Evolutionary conservation across 1,140 invertebrate genomes (phyloP).

Genomic region (Oryzaephilus surinamensis): DNA sequence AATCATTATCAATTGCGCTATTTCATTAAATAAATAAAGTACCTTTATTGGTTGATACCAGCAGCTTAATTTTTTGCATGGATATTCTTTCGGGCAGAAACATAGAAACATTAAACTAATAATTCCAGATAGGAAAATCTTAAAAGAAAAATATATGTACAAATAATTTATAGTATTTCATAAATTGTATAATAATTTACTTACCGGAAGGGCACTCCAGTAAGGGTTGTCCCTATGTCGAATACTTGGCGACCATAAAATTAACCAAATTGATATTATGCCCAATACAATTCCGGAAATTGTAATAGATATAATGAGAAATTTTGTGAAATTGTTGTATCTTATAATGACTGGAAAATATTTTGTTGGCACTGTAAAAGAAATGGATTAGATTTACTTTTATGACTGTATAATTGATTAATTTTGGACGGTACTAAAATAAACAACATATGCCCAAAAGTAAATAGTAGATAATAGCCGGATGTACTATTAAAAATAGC

Average conservation of each 20-base stretch:
- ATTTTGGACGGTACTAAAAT: no score
- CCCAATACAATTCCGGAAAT: slow-evolving; percentile 44
- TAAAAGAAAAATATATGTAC: no score
- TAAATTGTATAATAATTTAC: slow-evolving; percentile 15
- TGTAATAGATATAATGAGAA: slow-evolving; percentile 44
- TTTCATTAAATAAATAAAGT: slow-evolving; percentile 6
- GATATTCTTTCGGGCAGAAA: slow-evolving; percentile 38
- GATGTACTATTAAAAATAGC: slow-evolving; percentile 2
- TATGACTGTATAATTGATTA: no score
- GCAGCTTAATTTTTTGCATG: slow-evolving; percentile 31
- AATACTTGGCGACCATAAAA: slow-evolving; percentile 48
- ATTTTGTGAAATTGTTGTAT: slow-evolving; percentile 44
- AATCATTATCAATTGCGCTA: slow-evolving; percentile 1
- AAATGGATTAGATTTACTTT: slow-evolving; percentile 7
- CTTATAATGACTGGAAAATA: slow-evolving; percentile 33
- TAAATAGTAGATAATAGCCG: no score
- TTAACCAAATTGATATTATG: slow-evolving; percentile 46
- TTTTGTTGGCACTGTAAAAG: slow-evolving; percentile 27
- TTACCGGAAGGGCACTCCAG: slow-evolving; percentile 53
- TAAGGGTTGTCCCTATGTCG: slow-evolving; percentile 48
- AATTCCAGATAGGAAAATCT: slow-evolving; percentile 37
- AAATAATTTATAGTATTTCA: slow-evolving; percentile 11
- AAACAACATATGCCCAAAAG: no score
- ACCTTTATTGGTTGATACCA: slow-evolving; percentile 37
- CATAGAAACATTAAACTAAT: slow-evolving; percentile 36